Percentiles rank a stretch among this genome's conserved stretches.
phyloP scores from a whole-genome alignment of 2,113 vertebrate genomes.

The Heliornis fulica region DNA sequence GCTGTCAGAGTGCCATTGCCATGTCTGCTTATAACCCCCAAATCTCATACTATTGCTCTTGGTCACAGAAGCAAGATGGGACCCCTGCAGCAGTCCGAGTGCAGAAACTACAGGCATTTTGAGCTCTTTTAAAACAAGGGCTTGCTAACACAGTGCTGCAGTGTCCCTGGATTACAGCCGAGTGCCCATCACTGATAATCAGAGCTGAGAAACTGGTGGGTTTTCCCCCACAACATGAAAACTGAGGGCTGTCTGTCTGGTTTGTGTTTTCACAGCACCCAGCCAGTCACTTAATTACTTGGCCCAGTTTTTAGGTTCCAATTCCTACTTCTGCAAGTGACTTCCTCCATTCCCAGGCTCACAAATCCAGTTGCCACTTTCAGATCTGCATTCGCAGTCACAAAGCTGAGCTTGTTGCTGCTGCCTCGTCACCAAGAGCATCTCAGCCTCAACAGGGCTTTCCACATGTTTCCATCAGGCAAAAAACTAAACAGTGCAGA shows the following conservation, averaged over 20 bases:
- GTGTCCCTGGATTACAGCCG: background rate
- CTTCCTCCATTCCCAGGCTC: slow-evolving; percentile 48
- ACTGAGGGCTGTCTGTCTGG: background rate
- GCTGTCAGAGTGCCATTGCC: background rate
- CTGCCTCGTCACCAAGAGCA: background rate
- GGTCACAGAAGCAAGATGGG: background rate
- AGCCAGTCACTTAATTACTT: background rate
- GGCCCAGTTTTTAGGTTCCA: background rate
- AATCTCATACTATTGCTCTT: background rate
- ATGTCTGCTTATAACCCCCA: background rate
- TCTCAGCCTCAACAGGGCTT: background rate
- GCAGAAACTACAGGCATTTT: background rate
- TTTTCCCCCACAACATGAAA: background rate
- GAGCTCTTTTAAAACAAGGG: background rate
- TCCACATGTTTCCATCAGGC: background rate
- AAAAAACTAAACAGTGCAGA: background rate
- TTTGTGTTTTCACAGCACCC: background rate
- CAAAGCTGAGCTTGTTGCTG: background rate
- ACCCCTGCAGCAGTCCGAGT: background rate
- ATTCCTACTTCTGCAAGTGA: slow-evolving; percentile 44
- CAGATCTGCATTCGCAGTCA: background rate
- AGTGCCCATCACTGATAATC: background rate
- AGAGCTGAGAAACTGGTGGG: background rate
- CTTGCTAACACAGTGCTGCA: background rate
- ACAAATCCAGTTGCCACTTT: background rate